phyloP scores from a whole-genome alignment of 2,888 invertebrate genomes.

The Temnothorax unifasciatus region DNA sequence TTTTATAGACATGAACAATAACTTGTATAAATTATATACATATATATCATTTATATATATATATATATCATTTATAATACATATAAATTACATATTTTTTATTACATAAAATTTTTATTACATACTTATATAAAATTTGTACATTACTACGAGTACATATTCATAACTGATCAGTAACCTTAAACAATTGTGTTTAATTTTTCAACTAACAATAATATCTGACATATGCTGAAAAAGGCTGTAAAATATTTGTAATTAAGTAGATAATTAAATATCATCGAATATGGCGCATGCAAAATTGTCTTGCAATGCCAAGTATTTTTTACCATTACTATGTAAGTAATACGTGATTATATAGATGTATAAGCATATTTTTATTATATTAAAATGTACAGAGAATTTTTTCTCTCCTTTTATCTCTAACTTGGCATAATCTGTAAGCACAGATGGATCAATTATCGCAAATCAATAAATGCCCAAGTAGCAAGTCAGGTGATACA shows the following conservation, averaged over 20 bases:
- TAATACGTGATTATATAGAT: background rate
- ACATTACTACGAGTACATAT: background rate
- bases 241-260: background rate
- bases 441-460: background rate
- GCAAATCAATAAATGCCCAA: background rate
- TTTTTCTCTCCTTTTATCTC: background rate
- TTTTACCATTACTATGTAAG: background rate
- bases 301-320: background rate
- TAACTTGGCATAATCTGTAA: background rate
- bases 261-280: background rate
- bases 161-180: background rate
- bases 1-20: background rate
- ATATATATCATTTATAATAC: too few species aligned
- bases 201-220: background rate
- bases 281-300: background rate
- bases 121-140: background rate
- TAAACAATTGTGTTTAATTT: background rate
- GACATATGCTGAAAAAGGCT: background rate
- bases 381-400: background rate
- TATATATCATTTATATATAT: too few species aligned
- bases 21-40: background rate
- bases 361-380: background rate
- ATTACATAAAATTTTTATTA: too few species aligned
- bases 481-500: background rate
- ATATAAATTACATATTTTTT: too few species aligned